Percentiles rank a stretch among this genome's conserved stretches.
These are phyloP conservation scores for Megalops atlanticus DNA, from an alignment of 2,113 vertebrate genomes.

Conservation along the genomic window DNA sequence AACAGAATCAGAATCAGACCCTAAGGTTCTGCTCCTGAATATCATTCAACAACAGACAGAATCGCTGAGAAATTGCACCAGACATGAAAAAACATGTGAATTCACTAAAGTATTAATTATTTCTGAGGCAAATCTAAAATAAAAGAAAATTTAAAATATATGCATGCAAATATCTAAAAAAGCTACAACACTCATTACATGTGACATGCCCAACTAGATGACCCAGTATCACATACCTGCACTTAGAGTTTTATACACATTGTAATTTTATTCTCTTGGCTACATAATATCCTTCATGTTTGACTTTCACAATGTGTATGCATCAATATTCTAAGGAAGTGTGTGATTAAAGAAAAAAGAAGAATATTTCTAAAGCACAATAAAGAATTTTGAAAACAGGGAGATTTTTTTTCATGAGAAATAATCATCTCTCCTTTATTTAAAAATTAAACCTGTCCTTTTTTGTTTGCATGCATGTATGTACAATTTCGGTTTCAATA, in stretches of 20 bases:
- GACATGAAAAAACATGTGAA: conserved; percentile 35
- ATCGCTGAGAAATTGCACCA: conserved; percentile 49
- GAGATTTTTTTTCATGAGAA: background rate
- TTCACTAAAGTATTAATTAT: conserved; percentile 40
- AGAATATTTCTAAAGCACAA: background rate
- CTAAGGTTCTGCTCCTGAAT: conserved; percentile 41
- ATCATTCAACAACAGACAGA: conserved; percentile 51
- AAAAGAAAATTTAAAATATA: conserved; percentile 51
- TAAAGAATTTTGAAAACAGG: conserved; percentile 42
- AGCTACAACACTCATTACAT: conserved; percentile 23
- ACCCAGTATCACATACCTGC: conserved; percentile 34
- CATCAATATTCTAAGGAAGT: conserved; percentile 45
- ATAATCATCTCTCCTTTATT: background rate
- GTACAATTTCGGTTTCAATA: background rate
- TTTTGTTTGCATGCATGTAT: background rate
- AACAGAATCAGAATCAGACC: conserved; percentile 29
- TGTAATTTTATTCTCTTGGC: conserved; percentile 30
- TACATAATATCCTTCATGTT: conserved; percentile 41
- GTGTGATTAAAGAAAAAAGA: conserved; percentile 37
- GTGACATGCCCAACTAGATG: conserved; percentile 43
- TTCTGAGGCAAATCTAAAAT: conserved; percentile 41
- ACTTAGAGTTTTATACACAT: background rate
- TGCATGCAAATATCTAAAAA: conserved; percentile 47
- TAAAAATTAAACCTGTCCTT: background rate
- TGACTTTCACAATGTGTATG: conserved; percentile 41